phyloP scores from a whole-genome alignment of 2,797 vertebrate species.

The Taenioides sp. region DNA sequence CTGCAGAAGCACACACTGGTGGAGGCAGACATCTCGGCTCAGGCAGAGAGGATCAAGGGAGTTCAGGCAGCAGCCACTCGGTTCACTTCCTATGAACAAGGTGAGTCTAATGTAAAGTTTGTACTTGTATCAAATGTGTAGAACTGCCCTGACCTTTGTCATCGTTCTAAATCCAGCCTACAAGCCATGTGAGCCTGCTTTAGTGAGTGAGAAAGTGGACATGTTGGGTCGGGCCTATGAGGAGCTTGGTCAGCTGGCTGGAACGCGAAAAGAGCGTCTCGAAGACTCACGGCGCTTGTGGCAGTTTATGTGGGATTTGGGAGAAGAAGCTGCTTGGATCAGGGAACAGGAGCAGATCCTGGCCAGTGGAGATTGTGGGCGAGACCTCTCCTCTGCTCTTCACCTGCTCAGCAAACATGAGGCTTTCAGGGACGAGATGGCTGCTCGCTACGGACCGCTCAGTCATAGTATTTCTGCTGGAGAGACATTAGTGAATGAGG shows the following conservation, averaged over 20 bases:
- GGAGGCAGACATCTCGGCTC: conserved; percentile 90
- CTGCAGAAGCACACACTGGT: conserved; percentile 92
- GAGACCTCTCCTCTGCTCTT: conserved; percentile 86
- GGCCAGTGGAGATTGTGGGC: conserved; percentile 86
- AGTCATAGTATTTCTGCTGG: conserved; percentile 85
- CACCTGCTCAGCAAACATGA: conserved; percentile 91
- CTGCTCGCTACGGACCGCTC: conserved; percentile 86
- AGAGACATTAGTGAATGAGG: conserved; percentile 82
- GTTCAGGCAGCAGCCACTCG: conserved; percentile 83
- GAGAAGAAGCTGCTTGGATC: conserved; percentile 93
- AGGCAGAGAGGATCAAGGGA: conserved; percentile 88
- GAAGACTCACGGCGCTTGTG: conserved; percentile 90
- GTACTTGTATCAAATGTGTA: conserved; percentile 12
- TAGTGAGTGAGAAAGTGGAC: conserved; percentile 84
- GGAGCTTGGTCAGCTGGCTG: conserved; percentile 83
- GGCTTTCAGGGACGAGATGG: conserved; percentile 91
- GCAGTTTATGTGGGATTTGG: conserved; percentile 94
- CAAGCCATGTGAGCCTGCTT: conserved; percentile 88
- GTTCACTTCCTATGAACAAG: conserved; percentile 81
- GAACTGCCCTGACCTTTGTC: conserved; percentile 1
- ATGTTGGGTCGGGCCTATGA: conserved; percentile 84
- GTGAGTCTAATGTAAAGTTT: conserved; percentile 64
- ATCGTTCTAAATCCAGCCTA: conserved; percentile 76
- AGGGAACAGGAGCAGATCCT: conserved; percentile 92
- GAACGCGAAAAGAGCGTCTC: conserved; percentile 74